A percentile compares a stretch with the other conserved stretches of the same genome.
Evolutionary conservation across 2,113 vertebrate species (phyloP).

Genomic region (Coptodon bakossiorum): DNA sequence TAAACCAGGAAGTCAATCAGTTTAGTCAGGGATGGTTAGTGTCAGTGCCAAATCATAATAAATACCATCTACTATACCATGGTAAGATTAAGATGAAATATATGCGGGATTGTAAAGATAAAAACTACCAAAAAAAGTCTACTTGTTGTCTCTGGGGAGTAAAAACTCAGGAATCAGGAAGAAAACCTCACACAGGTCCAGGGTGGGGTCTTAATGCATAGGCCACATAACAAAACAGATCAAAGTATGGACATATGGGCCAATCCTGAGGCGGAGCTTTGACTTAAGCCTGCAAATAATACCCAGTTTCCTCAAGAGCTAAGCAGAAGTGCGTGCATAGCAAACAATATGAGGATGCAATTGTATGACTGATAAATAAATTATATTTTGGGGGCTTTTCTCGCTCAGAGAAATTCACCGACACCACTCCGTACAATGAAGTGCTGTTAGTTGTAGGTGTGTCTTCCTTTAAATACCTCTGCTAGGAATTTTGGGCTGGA

Average conservation of each 20-base stretch:
- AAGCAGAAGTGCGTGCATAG: rapidly evolving
- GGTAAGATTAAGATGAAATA: neutral
- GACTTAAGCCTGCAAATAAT: neutral
- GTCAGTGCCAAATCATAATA: neutral
- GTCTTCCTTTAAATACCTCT: neutral
- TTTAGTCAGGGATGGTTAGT: neutral
- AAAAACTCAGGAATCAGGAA: neutral
- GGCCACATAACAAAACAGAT: neutral
- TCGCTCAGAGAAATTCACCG: neutral
- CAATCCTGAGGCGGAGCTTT: rapidly evolving
- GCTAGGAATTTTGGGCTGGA: neutral
- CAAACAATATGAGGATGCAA: neutral
- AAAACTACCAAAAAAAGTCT: neutral
- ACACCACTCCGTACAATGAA: neutral
- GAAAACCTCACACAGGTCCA: neutral
- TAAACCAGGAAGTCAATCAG: neutral
- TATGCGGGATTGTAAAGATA: neutral
- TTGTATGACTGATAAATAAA: neutral
- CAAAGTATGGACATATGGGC: neutral
- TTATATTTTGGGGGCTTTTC: rapidly evolving
- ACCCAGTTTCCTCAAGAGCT: neutral
- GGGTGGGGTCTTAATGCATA: neutral
- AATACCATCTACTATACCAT: neutral
- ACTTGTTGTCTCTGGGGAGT: neutral
- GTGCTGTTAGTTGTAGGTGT: neutral